Base-by-base conservation (phyloP, 2,113 vertebrate genomes). In the Notothenia coriiceps region DNA sequence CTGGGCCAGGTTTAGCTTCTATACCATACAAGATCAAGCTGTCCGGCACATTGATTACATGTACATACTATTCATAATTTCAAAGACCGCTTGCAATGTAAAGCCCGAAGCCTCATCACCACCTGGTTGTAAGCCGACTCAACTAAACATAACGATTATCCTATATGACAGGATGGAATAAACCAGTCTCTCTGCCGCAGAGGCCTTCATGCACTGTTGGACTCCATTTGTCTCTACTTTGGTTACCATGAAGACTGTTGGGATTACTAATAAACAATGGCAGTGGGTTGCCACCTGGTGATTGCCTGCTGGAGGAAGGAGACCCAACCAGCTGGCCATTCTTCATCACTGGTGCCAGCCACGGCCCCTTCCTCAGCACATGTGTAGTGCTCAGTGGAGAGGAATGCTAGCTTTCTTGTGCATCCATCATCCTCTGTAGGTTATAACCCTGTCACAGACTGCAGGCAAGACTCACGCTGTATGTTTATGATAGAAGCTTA, bases 231-330 rank as follows among this genome's bases (percentile, higher is more conserved):
- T 61, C 57, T 75, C 44, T 4, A 62, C 69, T 78, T 80, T 68
- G 66, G 65, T 76, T 77, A 79, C 78, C 68, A 76, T 79, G 43
- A 60, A 89, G 68, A 78, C 85, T 82, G 50, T 67, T 86, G 84
- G 83, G 77, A 82, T 91, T 89, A 85, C 91, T 89, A 90, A 93
- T 90, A 90, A 92, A 94, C 88, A 94, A 93, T 86, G 77, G 80
- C 84, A 88, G 82, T 11, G 40, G 70, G 73, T 69, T 84, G 80
- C 71, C 73, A 74, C 73, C 81, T 89, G 90, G 46, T 13, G 9
- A 70, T 62, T 74, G 77, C 89, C 92, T 76, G 77, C 80, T 76
- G 77, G 60, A 82, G 66, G 75, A 65, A 43, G 78, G 64, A 77
- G 69, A 72, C 68, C 54, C 62, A 66, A 85, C 86, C 92, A 94